Percentiles rank a stretch among this genome's conserved stretches.
phyloP scores from a whole-genome alignment of 1,140 invertebrate genomes.

The Sitophilus oryzae region DNA sequence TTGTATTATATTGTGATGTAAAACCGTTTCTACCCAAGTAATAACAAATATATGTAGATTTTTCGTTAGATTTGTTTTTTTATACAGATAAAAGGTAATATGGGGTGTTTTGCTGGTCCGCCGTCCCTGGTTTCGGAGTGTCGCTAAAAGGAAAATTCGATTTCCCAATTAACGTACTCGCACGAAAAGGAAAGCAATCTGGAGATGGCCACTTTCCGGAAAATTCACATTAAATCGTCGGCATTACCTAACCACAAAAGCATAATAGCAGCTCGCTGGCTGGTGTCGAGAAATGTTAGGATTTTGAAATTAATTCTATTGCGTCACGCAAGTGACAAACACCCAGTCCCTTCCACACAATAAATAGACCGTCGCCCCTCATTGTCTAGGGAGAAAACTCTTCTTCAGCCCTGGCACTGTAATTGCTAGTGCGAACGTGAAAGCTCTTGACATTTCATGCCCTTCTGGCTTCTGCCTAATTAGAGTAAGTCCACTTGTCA shows the following conservation, averaged over 20 bases:
- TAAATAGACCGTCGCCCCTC: constrained; percentile 20
- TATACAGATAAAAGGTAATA: too few species aligned
- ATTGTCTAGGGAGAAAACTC: constrained; percentile 20
- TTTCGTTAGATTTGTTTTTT: too few species aligned
- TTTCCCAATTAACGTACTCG: neutral
- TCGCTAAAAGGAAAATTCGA: constrained; percentile 10
- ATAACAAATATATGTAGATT: too few species aligned
- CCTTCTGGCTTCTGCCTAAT: constrained; percentile 28
- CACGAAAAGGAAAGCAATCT: constrained; percentile 3
- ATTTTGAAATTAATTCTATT: constrained; percentile 20
- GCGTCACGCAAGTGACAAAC: constrained; percentile 16
- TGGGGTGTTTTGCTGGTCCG: too few species aligned
- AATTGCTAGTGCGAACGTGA: constrained; percentile 29
- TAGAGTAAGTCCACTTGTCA: constrained; percentile 23
- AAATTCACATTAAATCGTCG: constrained; percentile 14
- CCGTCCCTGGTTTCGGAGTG: too few species aligned
- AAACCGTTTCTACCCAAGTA: too few species aligned
- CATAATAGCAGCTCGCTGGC: constrained; percentile 11
- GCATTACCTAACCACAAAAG: constrained; percentile 12
- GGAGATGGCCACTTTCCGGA: constrained; percentile 14
- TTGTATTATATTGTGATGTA: too few species aligned
- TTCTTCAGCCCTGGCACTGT: constrained; percentile 15
- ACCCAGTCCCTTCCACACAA: constrained; percentile 13
- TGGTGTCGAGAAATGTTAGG: constrained; percentile 11
- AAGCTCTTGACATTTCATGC: constrained; percentile 26